phyloP scores from a whole-genome alignment of 2,888 invertebrate genomes.

The Machimus rusticus region DNA sequence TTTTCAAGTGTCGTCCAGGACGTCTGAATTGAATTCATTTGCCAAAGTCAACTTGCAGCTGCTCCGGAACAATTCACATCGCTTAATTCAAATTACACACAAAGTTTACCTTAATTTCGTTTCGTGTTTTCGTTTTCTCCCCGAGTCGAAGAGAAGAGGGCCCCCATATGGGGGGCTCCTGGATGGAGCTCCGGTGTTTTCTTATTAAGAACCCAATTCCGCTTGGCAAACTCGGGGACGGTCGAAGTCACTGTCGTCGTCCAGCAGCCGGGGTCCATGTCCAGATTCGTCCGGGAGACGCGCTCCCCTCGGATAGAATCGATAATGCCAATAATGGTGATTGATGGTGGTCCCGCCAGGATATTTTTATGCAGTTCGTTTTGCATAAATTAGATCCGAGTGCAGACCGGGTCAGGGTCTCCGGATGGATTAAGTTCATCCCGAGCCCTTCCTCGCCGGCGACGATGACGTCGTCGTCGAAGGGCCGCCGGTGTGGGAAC shows the following conservation, averaged over 20 bases:
- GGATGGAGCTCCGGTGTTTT: not conserved
- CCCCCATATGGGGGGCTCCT: not conserved
- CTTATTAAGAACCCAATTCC: not conserved
- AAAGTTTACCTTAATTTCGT: conserved; percentile 10
- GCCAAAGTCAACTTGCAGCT: not conserved
- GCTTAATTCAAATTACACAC: conserved; percentile 21
- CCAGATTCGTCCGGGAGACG: not conserved
- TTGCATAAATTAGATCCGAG: not conserved
- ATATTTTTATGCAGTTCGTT: conserved; percentile 22
- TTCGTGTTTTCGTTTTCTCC: conserved; percentile 13
- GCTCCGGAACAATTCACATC: conserved; percentile 14
- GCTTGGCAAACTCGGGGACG: not conserved
- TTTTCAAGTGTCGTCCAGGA: not conserved
- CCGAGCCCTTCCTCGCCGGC: not conserved
- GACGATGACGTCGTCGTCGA: not conserved
- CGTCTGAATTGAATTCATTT: conserved; percentile 3
- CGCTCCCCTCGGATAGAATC: not conserved
- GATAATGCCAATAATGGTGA: conserved; percentile 26
- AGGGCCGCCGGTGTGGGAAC: not conserved
- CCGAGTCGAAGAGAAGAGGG: not conserved
- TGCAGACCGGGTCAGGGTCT: not conserved
- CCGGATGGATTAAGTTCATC: not conserved
- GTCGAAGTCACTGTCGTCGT: not conserved
- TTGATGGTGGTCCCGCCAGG: not conserved
- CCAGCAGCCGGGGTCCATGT: not conserved